These are phyloP conservation scores for Parelbella ahira DNA, from an alignment of 2,888 invertebrate genomes.

Conservation along the genomic window DNA sequence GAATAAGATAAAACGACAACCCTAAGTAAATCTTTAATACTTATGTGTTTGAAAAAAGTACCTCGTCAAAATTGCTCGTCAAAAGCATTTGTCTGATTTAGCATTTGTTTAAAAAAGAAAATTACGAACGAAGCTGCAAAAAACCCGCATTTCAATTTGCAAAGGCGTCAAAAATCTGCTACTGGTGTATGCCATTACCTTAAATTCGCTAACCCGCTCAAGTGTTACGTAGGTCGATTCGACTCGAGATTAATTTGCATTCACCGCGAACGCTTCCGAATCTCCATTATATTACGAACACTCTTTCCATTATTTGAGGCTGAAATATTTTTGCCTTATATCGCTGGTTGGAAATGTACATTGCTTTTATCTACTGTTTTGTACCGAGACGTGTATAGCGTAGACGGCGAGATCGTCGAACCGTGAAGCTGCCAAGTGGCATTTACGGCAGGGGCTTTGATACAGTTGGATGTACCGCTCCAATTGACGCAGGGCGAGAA, in stretches of 20 bases:
- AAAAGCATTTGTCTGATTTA: not conserved
- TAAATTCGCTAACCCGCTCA: conserved; percentile 27
- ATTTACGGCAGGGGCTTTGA: conserved; percentile 14
- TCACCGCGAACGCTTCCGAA: conserved; percentile 22
- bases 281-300: conserved; percentile 13
- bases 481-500: conserved; percentile 30
- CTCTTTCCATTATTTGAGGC: conserved; percentile 1
- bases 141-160: conserved; percentile 24
- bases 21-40: too few relatives aligned
- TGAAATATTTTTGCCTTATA: not conserved
- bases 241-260: conserved; percentile 29
- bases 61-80: too few relatives aligned
- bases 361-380: not conserved
- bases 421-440: conserved; percentile 18
- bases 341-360: not conserved
- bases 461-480: conserved; percentile 25
- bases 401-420: not conserved
- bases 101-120: not conserved
- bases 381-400: conserved; percentile 14
- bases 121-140: conserved; percentile 4
- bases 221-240: conserved; percentile 29
- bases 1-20: too few relatives aligned
- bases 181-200: conserved; percentile 18
- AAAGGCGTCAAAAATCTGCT: conserved; percentile 8
- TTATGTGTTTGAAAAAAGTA: too few relatives aligned